phyloP scores from a whole-genome alignment of 2,888 invertebrate genomes.

The Cantharis lateralis region DNA sequence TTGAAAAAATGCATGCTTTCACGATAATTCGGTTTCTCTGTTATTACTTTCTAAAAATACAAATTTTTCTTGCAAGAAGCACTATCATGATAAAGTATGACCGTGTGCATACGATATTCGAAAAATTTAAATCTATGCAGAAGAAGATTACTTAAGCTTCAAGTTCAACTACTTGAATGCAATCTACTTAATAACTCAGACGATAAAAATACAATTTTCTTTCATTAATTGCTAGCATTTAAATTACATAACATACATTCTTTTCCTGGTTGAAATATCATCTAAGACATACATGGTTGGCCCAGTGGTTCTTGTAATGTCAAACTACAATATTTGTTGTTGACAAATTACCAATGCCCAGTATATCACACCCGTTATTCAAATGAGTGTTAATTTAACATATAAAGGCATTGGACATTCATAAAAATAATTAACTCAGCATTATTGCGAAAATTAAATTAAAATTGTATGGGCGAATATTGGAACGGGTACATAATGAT shows the following conservation, averaged over 20 bases:
- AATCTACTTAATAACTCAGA: background rate
- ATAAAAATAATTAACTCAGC: too few species aligned
- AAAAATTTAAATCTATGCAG: background rate
- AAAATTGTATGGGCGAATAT: background rate
- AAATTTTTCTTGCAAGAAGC: background rate
- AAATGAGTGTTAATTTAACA: background rate
- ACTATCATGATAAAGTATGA: too few species aligned
- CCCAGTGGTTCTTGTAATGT: background rate
- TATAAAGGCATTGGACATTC: background rate
- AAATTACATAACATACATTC: background rate
- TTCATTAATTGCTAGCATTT: background rate
- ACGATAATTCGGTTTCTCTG: background rate
- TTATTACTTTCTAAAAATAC: background rate
- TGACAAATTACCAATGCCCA: background rate
- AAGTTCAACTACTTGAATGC: background rate
- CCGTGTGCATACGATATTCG: background rate
- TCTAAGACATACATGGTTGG: background rate
- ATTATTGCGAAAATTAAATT: background rate
- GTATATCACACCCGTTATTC: background rate
- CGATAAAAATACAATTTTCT: background rate
- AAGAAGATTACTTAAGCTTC: background rate
- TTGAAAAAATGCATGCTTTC: background rate
- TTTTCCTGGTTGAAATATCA: background rate
- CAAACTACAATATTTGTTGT: background rate
- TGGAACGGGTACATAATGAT: background rate